phyloP scores from a whole-genome alignment of 2,888 invertebrate species.

The Machimus atricapillus region DNA sequence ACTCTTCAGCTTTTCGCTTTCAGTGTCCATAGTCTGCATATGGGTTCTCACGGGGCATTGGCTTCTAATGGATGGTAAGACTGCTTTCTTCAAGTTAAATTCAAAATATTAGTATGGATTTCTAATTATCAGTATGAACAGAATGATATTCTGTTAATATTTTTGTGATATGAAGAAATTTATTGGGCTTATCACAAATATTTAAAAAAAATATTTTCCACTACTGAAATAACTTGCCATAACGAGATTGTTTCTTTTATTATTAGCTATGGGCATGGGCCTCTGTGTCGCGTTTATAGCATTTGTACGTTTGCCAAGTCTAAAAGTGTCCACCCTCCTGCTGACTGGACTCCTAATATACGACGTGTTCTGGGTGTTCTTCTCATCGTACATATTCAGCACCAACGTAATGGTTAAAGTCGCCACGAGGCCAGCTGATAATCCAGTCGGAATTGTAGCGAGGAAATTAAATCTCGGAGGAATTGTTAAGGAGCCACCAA shows the following conservation, averaged over 20 bases:
- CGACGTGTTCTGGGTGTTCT: slow-evolving; percentile 99
- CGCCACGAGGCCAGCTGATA: slow-evolving; percentile 85
- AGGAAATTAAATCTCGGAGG: slow-evolving; percentile 91
- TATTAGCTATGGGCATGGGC: slow-evolving; percentile 94
- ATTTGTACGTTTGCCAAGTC: slow-evolving; percentile 91
- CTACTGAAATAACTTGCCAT: too few relatives aligned
- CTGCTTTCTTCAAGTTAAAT: neutral
- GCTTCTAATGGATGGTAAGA: slow-evolving; percentile 92
- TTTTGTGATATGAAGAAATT: too few relatives aligned
- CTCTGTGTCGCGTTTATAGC: slow-evolving; percentile 98
- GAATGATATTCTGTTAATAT: too few relatives aligned
- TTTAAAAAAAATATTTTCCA: too few relatives aligned
- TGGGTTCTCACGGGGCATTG: slow-evolving; percentile 99
- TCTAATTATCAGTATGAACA: too few relatives aligned
- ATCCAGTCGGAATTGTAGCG: slow-evolving; percentile 92
- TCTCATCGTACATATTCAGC: slow-evolving; percentile 97
- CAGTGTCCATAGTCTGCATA: slow-evolving; percentile 92
- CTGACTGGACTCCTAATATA: slow-evolving; percentile 93
- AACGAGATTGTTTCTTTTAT: neutral
- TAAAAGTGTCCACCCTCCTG: slow-evolving; percentile 93
- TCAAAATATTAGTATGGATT: neutral
- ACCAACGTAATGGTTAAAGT: slow-evolving; percentile 98
- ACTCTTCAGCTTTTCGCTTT: slow-evolving; percentile 88
- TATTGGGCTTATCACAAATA: too few relatives aligned
- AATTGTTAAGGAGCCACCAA: slow-evolving; percentile 90